Evolutionary conservation across 2,113 vertebrate genomes (phyloP).

Genomic region (Seriola rivoliana): DNA sequence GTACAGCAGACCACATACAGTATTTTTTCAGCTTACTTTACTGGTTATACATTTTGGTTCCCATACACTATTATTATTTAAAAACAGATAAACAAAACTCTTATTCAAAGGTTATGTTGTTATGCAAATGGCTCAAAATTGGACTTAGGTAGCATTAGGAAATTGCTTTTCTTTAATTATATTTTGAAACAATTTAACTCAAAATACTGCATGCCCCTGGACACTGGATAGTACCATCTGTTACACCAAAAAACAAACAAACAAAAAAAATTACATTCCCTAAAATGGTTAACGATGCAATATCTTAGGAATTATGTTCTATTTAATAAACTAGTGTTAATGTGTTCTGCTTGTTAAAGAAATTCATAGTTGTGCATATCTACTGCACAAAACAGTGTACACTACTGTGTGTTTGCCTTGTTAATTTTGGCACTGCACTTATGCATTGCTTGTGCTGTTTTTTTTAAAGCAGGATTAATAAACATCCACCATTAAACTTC

Average conservation of each 20-base stretch:
- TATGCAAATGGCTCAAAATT: background rate
- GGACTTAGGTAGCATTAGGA: background rate
- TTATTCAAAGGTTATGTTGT: background rate
- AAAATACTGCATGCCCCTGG: background rate
- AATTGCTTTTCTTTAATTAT: background rate
- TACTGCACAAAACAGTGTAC: background rate
- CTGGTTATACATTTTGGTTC: background rate
- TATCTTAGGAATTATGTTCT: background rate
- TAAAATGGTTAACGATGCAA: background rate
- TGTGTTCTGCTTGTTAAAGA: background rate
- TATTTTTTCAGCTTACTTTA: background rate
- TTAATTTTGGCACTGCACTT: background rate
- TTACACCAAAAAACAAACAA: background rate
- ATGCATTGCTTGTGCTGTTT: background rate
- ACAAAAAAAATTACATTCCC: background rate
- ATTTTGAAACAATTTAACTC: background rate
- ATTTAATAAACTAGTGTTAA: background rate
- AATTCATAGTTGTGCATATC: background rate
- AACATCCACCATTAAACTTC: background rate
- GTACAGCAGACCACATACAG: background rate
- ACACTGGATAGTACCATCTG: background rate
- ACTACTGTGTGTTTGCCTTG: background rate
- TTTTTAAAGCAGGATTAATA: background rate
- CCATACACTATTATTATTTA: background rate
- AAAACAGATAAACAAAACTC: no score